Evolutionary conservation across 2,113 vertebrate genomes (phyloP), one percentile per base, ranked within the genome.

Genomic region (Crotalus tigris): DNA sequence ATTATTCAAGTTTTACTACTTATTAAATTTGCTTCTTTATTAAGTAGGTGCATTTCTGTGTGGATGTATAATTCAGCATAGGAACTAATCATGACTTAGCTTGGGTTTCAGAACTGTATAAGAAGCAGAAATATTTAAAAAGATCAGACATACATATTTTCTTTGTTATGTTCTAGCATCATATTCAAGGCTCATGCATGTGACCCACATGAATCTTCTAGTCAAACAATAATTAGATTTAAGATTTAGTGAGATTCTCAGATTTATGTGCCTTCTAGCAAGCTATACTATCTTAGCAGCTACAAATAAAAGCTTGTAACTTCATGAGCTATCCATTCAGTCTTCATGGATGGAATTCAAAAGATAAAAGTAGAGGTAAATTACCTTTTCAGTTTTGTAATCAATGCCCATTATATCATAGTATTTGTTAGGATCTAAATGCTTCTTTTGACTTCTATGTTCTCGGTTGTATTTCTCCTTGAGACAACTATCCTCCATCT

Each of bases 1-100:
- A 90, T 61, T 59, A 88, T 90, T 87, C 53, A 89, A 24, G 17
- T 17, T 61, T 59, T 89, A 95, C 91, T 33, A 55, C 46, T 54
- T 53, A 59, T 87, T 87, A 55, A 58, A 58, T 58, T 89, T 81
- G 6, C 75, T 81, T 81, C 69, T 21, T 39, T 44, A 21, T 81
- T 81, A 81, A 81, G 17, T 33, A 21, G 7, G 75, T 39, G 75
- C 13, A 44, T 81, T 81, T 81, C 33, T 39, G 7, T 9, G 75
- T 81, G 33, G 1, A 1, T 21, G 7, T 81, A 7, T 81, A 44
- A 44, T 81, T 81, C 75, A 81, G 3, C 69, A 39, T 39, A 19
- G 33, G 75, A 44, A 2, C 39, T 44, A 81, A 81, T 21, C 75
- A 19, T 75, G 69, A 75, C 15, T 33, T n/a, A 39, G 29, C n/a